These are phyloP conservation scores for Oikopleura vanhoeffeni DNA, from an alignment of 23 tunicate species.

Conservation along the genomic window DNA sequence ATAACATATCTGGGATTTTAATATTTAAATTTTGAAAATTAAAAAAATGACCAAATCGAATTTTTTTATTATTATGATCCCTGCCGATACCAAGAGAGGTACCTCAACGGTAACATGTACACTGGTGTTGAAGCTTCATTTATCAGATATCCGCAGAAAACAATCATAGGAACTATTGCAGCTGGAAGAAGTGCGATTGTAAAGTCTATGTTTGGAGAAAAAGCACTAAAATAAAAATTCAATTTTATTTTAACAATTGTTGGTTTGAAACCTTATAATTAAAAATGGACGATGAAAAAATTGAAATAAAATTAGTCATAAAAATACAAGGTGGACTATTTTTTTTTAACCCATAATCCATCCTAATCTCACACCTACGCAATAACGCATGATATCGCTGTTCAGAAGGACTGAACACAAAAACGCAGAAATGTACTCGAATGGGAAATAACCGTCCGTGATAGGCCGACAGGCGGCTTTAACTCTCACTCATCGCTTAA, in stretches of 20 bases:
- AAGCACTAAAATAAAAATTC: neutral
- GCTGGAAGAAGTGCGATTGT: neutral
- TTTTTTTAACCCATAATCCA: too few species aligned
- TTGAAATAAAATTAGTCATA: too few species aligned
- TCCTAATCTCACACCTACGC: too few species aligned
- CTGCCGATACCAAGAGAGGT: neutral
- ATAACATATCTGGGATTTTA: neutral
- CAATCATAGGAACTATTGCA: constrained; percentile 3
- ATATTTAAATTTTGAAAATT: neutral
- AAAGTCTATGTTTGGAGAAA: constrained; percentile 12
- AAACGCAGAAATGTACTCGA: too few species aligned
- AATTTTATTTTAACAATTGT: too few species aligned
- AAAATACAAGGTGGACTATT: too few species aligned
- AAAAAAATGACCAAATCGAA: too few species aligned
- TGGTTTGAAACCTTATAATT: neutral
- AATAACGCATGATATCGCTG: too few species aligned
- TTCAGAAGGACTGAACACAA: too few species aligned
- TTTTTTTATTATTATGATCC: neutral
- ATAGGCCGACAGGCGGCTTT: too few species aligned
- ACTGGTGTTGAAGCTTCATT: neutral
- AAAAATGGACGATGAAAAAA: neutral
- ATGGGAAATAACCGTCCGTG: too few species aligned
- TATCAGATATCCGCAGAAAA: neutral
- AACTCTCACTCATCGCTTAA: too few species aligned
- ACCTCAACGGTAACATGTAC: neutral